Percentiles rank a stretch among this genome's conserved stretches.
Evolutionary conservation across 1,140 invertebrate genomes (phyloP).

Genomic region (Drosophila repletoides): DNA sequence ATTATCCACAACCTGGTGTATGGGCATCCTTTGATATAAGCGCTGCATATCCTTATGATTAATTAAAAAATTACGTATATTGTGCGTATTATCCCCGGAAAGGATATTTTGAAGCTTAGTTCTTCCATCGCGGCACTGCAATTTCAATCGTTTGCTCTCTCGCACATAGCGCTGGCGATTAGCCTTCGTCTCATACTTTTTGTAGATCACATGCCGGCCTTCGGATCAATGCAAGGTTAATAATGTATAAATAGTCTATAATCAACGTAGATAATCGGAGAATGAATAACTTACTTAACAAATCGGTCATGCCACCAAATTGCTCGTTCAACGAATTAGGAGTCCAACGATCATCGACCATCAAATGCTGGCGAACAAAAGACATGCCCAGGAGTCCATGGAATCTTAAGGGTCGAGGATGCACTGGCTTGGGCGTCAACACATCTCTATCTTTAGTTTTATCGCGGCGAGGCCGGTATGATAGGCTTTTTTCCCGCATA

Average conservation of each 20-base stretch:
- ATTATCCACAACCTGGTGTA: slow-evolving; percentile 71
- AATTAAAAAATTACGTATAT: slow-evolving; percentile 66
- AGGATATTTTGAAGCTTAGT: slow-evolving; percentile 67
- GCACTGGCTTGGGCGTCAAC: slow-evolving; percentile 68
- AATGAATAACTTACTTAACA: slow-evolving; percentile 60
- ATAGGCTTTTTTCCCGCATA: slow-evolving; percentile 41
- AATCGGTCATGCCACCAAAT: slow-evolving; percentile 67
- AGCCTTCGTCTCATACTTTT: slow-evolving; percentile 59
- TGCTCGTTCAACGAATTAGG: slow-evolving; percentile 67
- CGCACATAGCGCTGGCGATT: slow-evolving; percentile 54
- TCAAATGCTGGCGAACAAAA: slow-evolving; percentile 65
- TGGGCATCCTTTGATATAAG: slow-evolving; percentile 75
- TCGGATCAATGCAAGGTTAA: background rate
- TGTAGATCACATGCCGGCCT: slow-evolving; percentile 57
- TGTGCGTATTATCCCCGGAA: slow-evolving; percentile 54
- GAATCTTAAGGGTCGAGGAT: slow-evolving; percentile 57
- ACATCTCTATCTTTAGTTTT: slow-evolving; percentile 45
- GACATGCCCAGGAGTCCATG: slow-evolving; percentile 75
- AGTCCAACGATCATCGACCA: slow-evolving; percentile 71
- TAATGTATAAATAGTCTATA: background rate
- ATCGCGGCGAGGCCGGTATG: slow-evolving; percentile 9
- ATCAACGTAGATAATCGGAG: too few species aligned
- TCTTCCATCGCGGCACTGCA: slow-evolving; percentile 71
- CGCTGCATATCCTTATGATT: slow-evolving; percentile 75
- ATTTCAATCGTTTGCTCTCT: slow-evolving; percentile 58